phyloP scores from a whole-genome alignment of 2,888 invertebrate genomes.

The Danaus chrysippus region DNA sequence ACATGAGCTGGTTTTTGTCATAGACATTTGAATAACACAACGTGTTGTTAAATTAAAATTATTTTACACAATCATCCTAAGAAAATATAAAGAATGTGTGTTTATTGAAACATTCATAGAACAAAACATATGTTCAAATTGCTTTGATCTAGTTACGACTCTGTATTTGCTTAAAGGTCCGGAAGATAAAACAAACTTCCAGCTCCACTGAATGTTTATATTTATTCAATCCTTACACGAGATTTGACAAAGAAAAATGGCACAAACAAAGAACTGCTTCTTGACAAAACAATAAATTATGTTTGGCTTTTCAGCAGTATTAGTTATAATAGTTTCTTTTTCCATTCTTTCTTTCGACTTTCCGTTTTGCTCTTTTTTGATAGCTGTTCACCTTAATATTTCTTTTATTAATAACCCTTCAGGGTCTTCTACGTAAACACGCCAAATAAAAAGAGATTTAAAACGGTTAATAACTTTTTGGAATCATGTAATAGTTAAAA shows the following conservation, averaged over 20 bases:
- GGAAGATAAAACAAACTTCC: conserved; percentile 13
- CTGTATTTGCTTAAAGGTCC: conserved; percentile 17
- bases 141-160: conserved; percentile 18
- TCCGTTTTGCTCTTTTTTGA: no score
- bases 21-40: no score
- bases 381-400: no score
- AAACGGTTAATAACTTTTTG: no score
- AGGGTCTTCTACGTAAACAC: no score
- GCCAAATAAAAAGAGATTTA: no score
- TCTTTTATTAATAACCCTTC: no score
- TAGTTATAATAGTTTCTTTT: not conserved
- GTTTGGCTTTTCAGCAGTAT: not conserved
- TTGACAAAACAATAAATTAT: not conserved
- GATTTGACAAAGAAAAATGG: conserved; percentile 61
- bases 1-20: no score
- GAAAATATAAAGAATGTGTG: conserved; percentile 12
- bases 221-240: conserved; percentile 51
- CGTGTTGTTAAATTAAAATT: not conserved
- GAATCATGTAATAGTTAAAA: no score
- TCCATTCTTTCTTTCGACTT: no score
- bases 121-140: conserved; percentile 19
- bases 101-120: conserved; percentile 12
- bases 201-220: conserved; percentile 27
- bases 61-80: conserved; percentile 12
- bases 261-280: conserved; percentile 26